phyloP scores from a whole-genome alignment of 2,888 invertebrate species.

The Spodoptera picta region DNA sequence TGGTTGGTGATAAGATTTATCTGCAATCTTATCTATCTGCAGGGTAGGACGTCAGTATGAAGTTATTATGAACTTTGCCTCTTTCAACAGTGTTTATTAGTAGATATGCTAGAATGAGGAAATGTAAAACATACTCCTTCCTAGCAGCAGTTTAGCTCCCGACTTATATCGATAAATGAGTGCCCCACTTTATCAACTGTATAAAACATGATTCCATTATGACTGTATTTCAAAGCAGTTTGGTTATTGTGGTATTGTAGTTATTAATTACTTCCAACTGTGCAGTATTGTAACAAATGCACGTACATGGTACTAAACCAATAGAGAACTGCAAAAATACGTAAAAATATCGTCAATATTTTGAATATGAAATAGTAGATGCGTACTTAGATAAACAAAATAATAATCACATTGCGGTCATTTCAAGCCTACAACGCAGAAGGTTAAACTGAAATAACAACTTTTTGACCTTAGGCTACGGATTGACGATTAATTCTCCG shows the following conservation, averaged over 20 bases:
- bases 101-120: not conserved
- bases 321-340: too few relatives aligned
- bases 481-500: not conserved
- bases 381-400: not conserved
- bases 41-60: slow-evolving; percentile 5
- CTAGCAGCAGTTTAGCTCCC: too few relatives aligned
- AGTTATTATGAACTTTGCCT: slow-evolving; percentile 5
- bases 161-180: not conserved
- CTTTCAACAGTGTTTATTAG: slow-evolving; percentile 5
- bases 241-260: slow-evolving; percentile 1
- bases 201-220: too few relatives aligned
- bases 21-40: slow-evolving; percentile 20
- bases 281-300: not conserved
- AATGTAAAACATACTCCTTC: not conserved
- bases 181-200: too few relatives aligned
- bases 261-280: not conserved
- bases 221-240: slow-evolving; percentile 1
- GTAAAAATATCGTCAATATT: not conserved
- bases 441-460: slow-evolving; percentile 5
- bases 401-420: slow-evolving; percentile 5
- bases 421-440: slow-evolving; percentile 15
- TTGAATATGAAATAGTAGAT: not conserved
- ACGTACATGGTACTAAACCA: too few relatives aligned
- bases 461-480: slow-evolving; percentile 11
- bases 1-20: slow-evolving; percentile 3